Evolutionary conservation across 2,113 vertebrate species (phyloP).

Genomic region (Corythornis madagascariensis): DNA sequence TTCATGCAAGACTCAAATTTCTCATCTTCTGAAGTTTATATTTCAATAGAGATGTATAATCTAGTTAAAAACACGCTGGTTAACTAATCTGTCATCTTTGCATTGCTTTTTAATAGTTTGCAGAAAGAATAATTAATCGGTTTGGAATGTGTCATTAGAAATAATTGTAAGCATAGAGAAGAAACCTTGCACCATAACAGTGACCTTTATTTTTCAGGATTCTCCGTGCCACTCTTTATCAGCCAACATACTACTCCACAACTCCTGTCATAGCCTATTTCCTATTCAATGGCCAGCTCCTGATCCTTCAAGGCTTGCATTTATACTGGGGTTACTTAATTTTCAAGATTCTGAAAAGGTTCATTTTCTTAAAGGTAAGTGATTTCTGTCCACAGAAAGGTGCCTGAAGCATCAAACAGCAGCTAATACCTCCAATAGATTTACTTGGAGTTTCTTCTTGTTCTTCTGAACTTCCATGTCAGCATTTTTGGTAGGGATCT

Average conservation of each 20-base stretch:
- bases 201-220: constrained; percentile 78
- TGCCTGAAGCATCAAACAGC: background rate
- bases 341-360: constrained; percentile 86
- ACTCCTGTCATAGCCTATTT: constrained; percentile 90
- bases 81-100: background rate
- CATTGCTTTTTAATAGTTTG: background rate
- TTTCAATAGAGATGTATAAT: background rate
- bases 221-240: constrained; percentile 87
- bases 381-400: background rate
- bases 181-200: background rate
- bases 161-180: background rate
- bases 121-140: background rate
- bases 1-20: background rate
- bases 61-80: background rate
- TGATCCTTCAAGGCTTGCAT: constrained; percentile 86
- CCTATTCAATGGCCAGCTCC: constrained; percentile 87
- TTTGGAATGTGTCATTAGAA: background rate
- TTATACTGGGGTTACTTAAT: constrained; percentile 93
- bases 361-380: constrained; percentile 87
- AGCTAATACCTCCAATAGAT: background rate
- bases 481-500: background rate
- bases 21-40: background rate
- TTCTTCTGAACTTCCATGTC: background rate
- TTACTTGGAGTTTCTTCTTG: background rate
- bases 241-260: constrained; percentile 78